Conservation (phyloP, 2,888 invertebrate species). For the Temnothorax unifasciatus region DNA sequence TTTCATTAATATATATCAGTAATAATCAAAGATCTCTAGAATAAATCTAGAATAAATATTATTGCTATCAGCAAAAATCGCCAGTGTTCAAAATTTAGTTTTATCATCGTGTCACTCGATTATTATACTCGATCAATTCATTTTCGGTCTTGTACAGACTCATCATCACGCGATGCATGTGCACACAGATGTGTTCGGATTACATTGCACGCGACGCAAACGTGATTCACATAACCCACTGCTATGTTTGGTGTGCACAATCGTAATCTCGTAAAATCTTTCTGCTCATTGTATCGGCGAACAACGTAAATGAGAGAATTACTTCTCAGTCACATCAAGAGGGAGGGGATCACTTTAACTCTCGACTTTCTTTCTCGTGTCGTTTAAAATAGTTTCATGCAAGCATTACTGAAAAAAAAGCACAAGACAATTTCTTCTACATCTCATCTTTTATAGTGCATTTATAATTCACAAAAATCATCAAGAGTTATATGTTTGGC, state of each 20-base stretch:
- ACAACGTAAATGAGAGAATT: conserved; percentile 38
- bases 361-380: background rate
- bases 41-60: background rate
- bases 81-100: background rate
- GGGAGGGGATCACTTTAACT: conserved; percentile 11
- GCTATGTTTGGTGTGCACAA: conserved; percentile 63
- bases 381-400: background rate
- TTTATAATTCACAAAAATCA: conserved; percentile 9
- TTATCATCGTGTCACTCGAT: background rate
- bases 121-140: background rate
- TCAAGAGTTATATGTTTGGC: background rate
- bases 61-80: too few species aligned
- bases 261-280: conserved; percentile 58
- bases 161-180: background rate
- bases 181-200: conserved; percentile 37
- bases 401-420: background rate
- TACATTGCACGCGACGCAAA: conserved; percentile 68
- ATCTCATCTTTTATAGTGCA: background rate
- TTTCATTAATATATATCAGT: background rate
- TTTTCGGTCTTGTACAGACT: background rate
- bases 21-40: background rate
- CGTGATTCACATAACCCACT: conserved; percentile 75
- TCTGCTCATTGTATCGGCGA: conserved; percentile 63
- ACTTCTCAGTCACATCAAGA: conserved; percentile 41
- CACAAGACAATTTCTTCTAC: background rate